Conservation (phyloP, 1,140 invertebrate genomes). For the Argopecten irradians region DNA sequence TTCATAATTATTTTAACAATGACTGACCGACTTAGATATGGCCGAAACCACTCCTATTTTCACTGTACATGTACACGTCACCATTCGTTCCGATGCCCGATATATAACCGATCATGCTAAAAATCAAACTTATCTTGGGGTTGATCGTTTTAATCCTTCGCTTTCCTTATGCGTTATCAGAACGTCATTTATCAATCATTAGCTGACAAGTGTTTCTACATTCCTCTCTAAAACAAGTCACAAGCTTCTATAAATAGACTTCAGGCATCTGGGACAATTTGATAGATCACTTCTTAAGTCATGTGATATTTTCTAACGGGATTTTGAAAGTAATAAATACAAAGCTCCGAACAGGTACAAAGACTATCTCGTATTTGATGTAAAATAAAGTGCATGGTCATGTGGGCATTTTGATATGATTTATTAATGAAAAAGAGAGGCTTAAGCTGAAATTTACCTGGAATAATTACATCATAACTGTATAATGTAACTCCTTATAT, state of each 20-base stretch:
- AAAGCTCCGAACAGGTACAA: neutral
- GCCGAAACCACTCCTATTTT: neutral
- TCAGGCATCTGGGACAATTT: neutral
- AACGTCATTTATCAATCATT: neutral
- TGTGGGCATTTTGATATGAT: neutral
- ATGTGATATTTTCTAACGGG: neutral
- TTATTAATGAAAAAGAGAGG: neutral
- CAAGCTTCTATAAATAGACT: neutral
- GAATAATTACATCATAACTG: neutral
- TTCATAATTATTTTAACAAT: neutral
- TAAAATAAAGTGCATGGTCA: neutral
- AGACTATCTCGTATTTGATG: neutral
- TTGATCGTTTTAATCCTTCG: slow-evolving; percentile 9
- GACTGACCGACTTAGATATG: neutral
- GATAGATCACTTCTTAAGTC: slow-evolving; percentile 13
- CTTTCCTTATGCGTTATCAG: neutral
- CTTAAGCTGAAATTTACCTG: neutral
- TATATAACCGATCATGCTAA: neutral
- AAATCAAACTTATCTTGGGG: neutral
- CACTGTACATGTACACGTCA: neutral
- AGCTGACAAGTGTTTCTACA: neutral
- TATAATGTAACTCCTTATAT: neutral
- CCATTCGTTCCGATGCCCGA: neutral
- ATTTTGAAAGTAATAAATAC: neutral
- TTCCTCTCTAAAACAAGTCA: neutral